A percentile compares a stretch with the other conserved stretches of the same genome.
Evolutionary conservation across 1,140 invertebrate species (phyloP).

Genomic region (Tribolium madens): DNA sequence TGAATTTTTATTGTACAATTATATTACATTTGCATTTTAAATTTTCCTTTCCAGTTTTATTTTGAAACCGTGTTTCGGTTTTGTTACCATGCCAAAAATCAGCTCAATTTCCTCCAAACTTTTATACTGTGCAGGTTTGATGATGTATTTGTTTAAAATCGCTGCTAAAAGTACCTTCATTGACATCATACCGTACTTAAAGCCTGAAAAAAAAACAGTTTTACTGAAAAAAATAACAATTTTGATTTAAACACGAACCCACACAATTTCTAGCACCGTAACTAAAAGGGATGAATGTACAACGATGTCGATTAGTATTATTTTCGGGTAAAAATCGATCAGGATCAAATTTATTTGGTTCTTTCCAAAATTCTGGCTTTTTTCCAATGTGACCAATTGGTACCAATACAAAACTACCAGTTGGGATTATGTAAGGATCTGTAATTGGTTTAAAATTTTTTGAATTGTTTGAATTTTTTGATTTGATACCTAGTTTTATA

Average conservation of each 20-base stretch:
- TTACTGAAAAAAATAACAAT: not conserved
- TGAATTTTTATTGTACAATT: not conserved
- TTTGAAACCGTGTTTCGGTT: not conserved
- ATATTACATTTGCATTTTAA: not conserved
- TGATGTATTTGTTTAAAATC: not conserved
- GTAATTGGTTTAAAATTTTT: not conserved
- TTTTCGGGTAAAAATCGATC: conserved; percentile 74
- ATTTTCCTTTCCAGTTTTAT: not conserved
- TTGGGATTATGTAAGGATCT: conserved; percentile 16
- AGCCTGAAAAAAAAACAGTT: not conserved
- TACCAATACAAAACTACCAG: not conserved
- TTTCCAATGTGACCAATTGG: not conserved
- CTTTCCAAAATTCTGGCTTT: conserved; percentile 46
- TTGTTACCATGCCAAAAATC: not conserved
- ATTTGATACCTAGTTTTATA: conserved; percentile 3
- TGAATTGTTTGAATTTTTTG: not conserved
- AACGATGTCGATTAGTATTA: conserved; percentile 63
- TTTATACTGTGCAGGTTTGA: not conserved
- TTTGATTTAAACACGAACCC: conserved; percentile 54
- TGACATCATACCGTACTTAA: not conserved
- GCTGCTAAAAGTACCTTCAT: not conserved
- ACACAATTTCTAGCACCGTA: conserved; percentile 74
- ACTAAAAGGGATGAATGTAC: conserved; percentile 74
- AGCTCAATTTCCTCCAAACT: not conserved
- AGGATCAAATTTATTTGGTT: conserved; percentile 74